A percentile compares a stretch with the other conserved stretches of the same genome.
phyloP scores from a whole-genome alignment of 2,888 invertebrate species.

The Apotomis betuletana region DNA sequence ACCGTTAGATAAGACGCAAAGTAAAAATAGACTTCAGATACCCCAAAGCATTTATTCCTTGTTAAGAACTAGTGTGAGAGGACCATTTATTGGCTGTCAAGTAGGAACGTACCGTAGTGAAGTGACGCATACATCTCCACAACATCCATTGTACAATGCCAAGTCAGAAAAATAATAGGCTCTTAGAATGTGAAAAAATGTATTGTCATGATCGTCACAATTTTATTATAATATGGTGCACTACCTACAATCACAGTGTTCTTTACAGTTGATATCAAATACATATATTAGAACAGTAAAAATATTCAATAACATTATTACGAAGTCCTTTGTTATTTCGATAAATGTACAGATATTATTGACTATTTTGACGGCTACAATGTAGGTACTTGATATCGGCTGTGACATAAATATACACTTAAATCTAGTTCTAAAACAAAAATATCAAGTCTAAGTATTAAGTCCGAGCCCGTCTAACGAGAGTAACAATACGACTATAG shows the following conservation, averaged over 20 bases:
- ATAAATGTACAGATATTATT: constrained; percentile 3
- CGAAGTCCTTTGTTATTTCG: background rate
- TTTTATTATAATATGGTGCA: constrained; percentile 52
- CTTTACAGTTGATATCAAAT: constrained; percentile 54
- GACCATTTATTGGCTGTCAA: background rate
- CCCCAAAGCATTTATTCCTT: constrained; percentile 10
- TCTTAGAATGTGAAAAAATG: constrained; percentile 49
- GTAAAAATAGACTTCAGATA: constrained; percentile 13
- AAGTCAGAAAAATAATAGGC: background rate
- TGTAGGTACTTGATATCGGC: constrained; percentile 10
- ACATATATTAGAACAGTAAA: constrained; percentile 6
- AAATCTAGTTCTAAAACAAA: constrained; percentile 53
- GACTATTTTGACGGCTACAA: background rate
- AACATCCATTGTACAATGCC: background rate
- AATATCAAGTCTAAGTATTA: constrained; percentile 68
- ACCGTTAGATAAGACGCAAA: background rate
- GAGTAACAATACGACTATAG: constrained; percentile 66
- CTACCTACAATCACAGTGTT: constrained; percentile 64
- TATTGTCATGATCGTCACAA: constrained; percentile 54
- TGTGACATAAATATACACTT: constrained; percentile 18
- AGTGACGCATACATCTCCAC: background rate
- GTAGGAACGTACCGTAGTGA: background rate
- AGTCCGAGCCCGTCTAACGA: constrained; percentile 62
- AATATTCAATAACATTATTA: background rate
- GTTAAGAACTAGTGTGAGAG: background rate